phyloP scores from a whole-genome alignment of 2,888 invertebrate species.

The Cerceris ruficornis region DNA sequence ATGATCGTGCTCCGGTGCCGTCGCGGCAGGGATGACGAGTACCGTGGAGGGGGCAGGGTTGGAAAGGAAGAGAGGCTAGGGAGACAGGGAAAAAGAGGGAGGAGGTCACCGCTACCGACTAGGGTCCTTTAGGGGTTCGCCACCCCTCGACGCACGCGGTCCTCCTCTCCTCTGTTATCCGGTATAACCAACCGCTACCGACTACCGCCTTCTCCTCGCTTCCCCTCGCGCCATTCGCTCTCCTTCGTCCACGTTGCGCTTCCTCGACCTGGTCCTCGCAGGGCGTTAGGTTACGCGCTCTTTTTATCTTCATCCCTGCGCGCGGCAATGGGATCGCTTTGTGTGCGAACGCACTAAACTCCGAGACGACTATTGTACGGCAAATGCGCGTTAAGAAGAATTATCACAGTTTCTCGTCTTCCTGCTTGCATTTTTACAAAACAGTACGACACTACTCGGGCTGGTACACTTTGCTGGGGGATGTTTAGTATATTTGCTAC shows the following conservation, averaged over 20 bases:
- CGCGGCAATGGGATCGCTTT: constrained; percentile 16
- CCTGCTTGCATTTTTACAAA: too few relatives aligned
- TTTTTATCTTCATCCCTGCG: constrained; percentile 40
- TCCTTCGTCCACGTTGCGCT: constrained; percentile 42
- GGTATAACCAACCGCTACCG: constrained; percentile 56
- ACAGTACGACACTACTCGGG: too few relatives aligned
- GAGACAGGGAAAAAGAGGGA: constrained; percentile 61
- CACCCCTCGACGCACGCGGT: constrained; percentile 71
- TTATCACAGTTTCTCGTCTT: too few relatives aligned
- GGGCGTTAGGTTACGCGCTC: constrained; percentile 57
- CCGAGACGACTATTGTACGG: too few relatives aligned
- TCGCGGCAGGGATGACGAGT: constrained; percentile 68
- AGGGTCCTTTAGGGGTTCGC: constrained; percentile 77
- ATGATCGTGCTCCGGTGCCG: constrained; percentile 74
- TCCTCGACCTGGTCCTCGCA: constrained; percentile 54
- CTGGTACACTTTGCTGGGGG: too few relatives aligned
- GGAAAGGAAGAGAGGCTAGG: constrained; percentile 65
- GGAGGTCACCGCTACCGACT: constrained; percentile 73
- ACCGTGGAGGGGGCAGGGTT: constrained; percentile 62
- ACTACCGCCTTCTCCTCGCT: constrained; percentile 27
- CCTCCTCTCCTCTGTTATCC: constrained; percentile 58
- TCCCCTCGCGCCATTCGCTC: constrained; percentile 17
- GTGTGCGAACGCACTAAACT: constrained; percentile 21
- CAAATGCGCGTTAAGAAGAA: too few relatives aligned
- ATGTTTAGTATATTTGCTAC: too few relatives aligned